Evolutionary conservation across 2,888 invertebrate genomes (phyloP), one percentile per base, ranked within the genome.

Genomic region (Alcis repandata): DNA sequence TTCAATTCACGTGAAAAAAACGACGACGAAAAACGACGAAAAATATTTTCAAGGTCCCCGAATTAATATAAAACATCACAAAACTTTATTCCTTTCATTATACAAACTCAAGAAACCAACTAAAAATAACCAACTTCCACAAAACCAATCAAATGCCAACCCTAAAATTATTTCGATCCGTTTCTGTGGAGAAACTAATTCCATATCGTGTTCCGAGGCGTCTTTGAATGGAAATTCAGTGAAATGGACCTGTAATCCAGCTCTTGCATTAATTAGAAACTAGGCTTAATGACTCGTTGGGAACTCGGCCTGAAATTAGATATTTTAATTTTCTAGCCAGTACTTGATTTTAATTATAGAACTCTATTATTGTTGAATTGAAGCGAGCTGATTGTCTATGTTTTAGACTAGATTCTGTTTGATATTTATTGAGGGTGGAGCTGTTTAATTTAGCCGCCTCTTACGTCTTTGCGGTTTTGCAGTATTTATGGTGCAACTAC

Each of bases 101-200:
- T 40, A 7, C 0, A 8, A 6, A 40, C 40, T 1, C 0, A 15
- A 15, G 40, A 15, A 6, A 15, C 1, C 2, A 2, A 13, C 4
- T 13, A 38, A 38, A 38, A 41, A 15, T 4, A 41, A 41, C 1
- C 19, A 27, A 27, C 19, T 43, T 1, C 6, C 10, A 11, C 4
- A 46, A 22, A 13, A 46, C 8, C 1, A n/a, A 22, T n/a, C 22
- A 46, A 22, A 1, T 13, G 58, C 9, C 48, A 48, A n/a, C 48
- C 58, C 40, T 58, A 17, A 7, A 15, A 49, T 40, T 11, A 41
- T 49, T 51, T 27, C n/a, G 17, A 32, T 32, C n/a, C 15, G 20
- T 32, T 59, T 22, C 41, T 19, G 49, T 49, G 41, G 32, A 0
- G 20, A 22, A 59, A 41, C 40, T 49, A 41, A 49, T 59, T 49